Evolutionary conservation across 37 sponge, comb jelly and placozoan species (phyloP).

Genomic region (Axinella damicornis): DNA sequence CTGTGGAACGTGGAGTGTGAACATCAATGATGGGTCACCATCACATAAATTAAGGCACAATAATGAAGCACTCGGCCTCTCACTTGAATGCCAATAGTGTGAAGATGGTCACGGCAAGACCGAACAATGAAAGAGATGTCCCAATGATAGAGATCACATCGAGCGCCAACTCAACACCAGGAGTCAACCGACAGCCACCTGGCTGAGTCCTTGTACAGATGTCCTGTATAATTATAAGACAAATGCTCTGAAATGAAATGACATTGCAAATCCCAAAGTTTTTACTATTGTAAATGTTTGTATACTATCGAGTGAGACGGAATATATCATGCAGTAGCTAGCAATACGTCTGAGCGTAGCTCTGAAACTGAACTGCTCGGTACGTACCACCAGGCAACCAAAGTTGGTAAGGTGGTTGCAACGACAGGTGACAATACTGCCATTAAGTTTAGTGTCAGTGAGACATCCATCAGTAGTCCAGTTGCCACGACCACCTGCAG

Average conservation of each 20-base stretch:
- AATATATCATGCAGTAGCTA: no score
- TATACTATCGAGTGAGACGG: no score
- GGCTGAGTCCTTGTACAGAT: conserved; percentile 14
- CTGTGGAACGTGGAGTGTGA: conserved; percentile 15
- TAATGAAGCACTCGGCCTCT: not conserved
- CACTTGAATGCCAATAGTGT: conserved; percentile 29
- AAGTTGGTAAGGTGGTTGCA: conserved; percentile 61
- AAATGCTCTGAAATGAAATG: no score
- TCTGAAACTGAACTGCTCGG: no score
- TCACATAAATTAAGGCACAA: not conserved
- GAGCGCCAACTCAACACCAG: not conserved
- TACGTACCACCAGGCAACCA: conserved; percentile 45
- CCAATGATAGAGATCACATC: conserved; percentile 34
- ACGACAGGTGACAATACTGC: conserved; percentile 1
- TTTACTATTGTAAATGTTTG: no score
- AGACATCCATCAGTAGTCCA: conserved; percentile 53
- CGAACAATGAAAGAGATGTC: conserved; percentile 26
- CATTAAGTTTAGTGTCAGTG: not conserved
- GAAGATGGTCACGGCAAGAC: conserved; percentile 24
- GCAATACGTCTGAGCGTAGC: no score
- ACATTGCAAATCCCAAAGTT: no score
- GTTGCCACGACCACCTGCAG: conserved; percentile 41
- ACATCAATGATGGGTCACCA: no score
- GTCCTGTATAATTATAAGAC: no score
- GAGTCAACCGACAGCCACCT: not conserved